Evolutionary conservation across 2,888 invertebrate genomes (phyloP).

Genomic region (Drosophila rellima): DNA sequence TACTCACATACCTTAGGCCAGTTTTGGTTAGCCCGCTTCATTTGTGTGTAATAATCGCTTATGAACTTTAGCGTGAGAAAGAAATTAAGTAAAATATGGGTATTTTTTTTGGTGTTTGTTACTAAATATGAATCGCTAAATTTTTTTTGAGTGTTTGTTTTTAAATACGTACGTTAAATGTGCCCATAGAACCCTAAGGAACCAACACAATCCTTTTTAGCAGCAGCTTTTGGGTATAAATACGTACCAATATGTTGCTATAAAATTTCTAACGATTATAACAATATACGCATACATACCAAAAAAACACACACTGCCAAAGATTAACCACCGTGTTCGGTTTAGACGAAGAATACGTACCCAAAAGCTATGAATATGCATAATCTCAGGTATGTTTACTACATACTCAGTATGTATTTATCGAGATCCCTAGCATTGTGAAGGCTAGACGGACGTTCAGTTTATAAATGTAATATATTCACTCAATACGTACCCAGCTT

Average conservation of each 20-base stretch:
- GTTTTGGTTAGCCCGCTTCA: conserved; percentile 49
- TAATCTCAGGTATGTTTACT: conserved; percentile 36
- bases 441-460: conserved; percentile 33
- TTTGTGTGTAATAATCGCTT: conserved; percentile 40
- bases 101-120: conserved; percentile 26
- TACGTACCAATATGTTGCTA: conserved; percentile 56
- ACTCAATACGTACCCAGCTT: conserved; percentile 73
- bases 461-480: conserved; percentile 23
- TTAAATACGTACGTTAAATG: conserved; percentile 59
- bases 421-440: conserved; percentile 50
- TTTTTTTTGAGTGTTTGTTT: conserved; percentile 29
- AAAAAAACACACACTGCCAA: conserved; percentile 46
- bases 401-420: conserved; percentile 42
- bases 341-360: conserved; percentile 54
- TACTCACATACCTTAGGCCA: conserved; percentile 63
- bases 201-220: conserved; percentile 45
- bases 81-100: conserved; percentile 56
- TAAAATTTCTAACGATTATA: conserved; percentile 41
- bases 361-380: conserved; percentile 47
- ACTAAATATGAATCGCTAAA: conserved; percentile 43
- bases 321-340: conserved; percentile 21
- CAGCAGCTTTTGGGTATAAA: conserved; percentile 47
- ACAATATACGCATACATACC: conserved; percentile 44
- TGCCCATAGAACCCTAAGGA: conserved; percentile 56
- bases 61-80: conserved; percentile 56